Conservation (phyloP, 2,113 vertebrate species). For the Sinosuthora webbiana region DNA sequence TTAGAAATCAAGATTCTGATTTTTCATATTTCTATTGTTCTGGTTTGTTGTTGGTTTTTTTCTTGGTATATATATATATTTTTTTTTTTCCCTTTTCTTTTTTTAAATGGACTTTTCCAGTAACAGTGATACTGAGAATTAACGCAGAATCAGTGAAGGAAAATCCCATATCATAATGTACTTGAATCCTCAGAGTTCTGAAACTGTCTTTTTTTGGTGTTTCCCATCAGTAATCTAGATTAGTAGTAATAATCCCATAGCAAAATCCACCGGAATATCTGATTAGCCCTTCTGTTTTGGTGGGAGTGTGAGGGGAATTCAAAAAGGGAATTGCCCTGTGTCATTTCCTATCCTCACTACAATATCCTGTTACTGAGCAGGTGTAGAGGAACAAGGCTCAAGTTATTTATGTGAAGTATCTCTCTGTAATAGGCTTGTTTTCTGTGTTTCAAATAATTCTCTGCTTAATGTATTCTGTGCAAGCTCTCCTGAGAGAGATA, state of each 20-base stretch:
- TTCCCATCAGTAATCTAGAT: not conserved
- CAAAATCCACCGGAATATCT: not conserved
- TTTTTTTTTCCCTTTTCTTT: too few relatives aligned
- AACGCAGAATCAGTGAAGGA: not conserved
- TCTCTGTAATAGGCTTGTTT: not conserved
- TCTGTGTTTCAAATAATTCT: not conserved
- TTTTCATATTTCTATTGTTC: not conserved
- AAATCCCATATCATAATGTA: not conserved
- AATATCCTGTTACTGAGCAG: not conserved
- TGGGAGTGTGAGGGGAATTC: not conserved
- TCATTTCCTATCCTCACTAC: not conserved
- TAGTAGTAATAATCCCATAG: not conserved
- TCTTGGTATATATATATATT: too few relatives aligned
- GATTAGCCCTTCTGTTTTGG: not conserved
- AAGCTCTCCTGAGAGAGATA: not conserved
- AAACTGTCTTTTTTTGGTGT: not conserved
- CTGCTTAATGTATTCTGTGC: not conserved
- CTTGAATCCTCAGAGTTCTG: not conserved
- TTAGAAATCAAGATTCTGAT: not conserved
- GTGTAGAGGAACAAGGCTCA: not conserved
- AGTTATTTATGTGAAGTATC: not conserved
- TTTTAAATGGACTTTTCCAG: not conserved
- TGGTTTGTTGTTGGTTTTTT: too few relatives aligned
- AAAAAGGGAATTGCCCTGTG: not conserved
- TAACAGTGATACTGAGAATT: not conserved